These are phyloP conservation scores for Dasyurus viverrinus DNA, from an alignment of 2,113 vertebrate species.

Conservation along the genomic window DNA sequence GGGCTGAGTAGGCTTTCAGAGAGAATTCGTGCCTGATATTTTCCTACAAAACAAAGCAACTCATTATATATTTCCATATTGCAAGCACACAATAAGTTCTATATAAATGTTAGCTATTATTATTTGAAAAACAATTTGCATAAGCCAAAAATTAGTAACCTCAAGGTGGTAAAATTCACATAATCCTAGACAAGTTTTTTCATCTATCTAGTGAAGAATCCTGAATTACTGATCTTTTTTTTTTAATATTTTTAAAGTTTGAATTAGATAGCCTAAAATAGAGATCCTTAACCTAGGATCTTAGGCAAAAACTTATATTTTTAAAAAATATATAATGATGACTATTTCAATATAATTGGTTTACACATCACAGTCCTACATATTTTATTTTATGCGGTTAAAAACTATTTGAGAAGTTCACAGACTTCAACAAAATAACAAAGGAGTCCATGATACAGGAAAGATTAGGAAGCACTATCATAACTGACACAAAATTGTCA, in stretches of 20 bases:
- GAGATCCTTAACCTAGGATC: not conserved
- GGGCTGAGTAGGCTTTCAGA: conserved; percentile 93
- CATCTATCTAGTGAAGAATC: not conserved
- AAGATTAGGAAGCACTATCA: not conserved
- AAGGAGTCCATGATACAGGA: not conserved
- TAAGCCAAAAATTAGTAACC: conserved; percentile 22
- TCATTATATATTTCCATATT: not conserved
- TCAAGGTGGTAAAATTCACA: not conserved
- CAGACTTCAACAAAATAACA: not conserved
- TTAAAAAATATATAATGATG: not conserved
- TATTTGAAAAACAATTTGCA: conserved; percentile 26
- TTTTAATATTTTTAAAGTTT: not conserved
- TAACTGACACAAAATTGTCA: too few relatives aligned
- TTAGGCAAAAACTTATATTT: not conserved
- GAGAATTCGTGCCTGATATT: conserved; percentile 94
- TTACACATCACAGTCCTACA: not conserved
- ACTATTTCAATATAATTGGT: not conserved
- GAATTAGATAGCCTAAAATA: not conserved
- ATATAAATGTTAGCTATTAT: not conserved
- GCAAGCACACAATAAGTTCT: not conserved
- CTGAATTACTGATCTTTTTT: not conserved
- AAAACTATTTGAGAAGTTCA: conserved; percentile 3
- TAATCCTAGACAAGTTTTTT: not conserved
- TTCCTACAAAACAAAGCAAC: conserved; percentile 84
- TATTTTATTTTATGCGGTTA: not conserved